phyloP scores from a whole-genome alignment of 2,888 invertebrate genomes.

The Unio pictorum region DNA sequence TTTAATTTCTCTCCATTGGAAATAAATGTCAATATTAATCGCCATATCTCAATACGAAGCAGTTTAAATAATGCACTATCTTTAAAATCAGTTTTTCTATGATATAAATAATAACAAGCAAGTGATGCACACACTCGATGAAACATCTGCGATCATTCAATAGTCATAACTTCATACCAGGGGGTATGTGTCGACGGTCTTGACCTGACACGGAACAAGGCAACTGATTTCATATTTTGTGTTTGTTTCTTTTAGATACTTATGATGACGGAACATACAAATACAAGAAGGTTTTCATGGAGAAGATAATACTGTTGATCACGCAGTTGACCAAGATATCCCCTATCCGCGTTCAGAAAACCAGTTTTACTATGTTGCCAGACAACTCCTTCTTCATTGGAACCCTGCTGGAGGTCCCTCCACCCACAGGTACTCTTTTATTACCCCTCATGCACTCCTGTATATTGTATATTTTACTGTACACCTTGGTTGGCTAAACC shows the following conservation, averaged over 20 bases:
- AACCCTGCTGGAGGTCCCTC: constrained; percentile 46
- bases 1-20: neutral
- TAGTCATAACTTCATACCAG: too few species aligned
- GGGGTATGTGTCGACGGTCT: too few species aligned
- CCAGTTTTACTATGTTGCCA: constrained; percentile 32
- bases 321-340: constrained; percentile 31
- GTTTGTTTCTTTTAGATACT: constrained; percentile 19
- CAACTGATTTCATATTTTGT: neutral
- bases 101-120: too few species aligned
- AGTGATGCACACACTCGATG: too few species aligned
- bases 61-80: too few species aligned
- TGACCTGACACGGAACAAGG: too few species aligned
- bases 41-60: too few species aligned
- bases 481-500: neutral
- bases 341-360: constrained; percentile 41
- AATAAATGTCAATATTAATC: too few species aligned
- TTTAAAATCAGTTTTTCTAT: too few species aligned
- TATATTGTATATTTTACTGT: neutral
- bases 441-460: neutral
- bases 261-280: constrained; percentile 26
- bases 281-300: constrained; percentile 36
- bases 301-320: constrained; percentile 20
- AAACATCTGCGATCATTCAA: too few species aligned
- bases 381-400: constrained; percentile 43
- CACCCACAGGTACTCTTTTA: constrained; percentile 38